Conservation (phyloP, 2,113 vertebrate genomes). For the Carettochelys insculpta region DNA sequence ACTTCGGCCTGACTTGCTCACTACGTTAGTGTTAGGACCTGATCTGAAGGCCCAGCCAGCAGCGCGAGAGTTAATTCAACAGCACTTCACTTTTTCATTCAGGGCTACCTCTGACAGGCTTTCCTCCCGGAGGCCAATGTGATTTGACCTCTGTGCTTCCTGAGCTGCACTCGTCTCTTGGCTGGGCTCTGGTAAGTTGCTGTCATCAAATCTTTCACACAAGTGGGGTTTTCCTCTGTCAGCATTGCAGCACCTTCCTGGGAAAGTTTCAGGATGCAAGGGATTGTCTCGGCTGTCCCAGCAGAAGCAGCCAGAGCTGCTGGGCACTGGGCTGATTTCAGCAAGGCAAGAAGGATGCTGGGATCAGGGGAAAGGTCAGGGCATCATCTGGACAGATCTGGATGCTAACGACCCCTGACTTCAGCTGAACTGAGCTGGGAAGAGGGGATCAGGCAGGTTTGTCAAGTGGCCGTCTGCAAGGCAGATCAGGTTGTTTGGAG, state of each 20-base stretch:
- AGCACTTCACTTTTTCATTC: neutral
- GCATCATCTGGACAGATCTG: neutral
- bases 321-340: fast-evolving
- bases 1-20: neutral
- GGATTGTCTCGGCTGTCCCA: neutral
- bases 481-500: fast-evolving
- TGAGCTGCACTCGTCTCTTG: fast-evolving
- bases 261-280: neutral
- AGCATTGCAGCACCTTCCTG: fast-evolving
- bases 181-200: fast-evolving
- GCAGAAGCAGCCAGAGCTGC: neutral
- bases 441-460: neutral
- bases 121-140: fast-evolving
- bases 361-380: fast-evolving
- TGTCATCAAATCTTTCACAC: neutral
- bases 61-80: fast-evolving
- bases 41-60: no score
- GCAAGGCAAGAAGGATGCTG: neutral
- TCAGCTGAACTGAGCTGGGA: neutral
- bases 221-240: neutral
- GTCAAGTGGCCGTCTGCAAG: fast-evolving
- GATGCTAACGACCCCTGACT: neutral
- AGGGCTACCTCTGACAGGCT: neutral
- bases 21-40: no score
- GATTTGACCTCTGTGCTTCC: neutral